Evolutionary conservation across 1,140 invertebrate species (phyloP), one percentile per base, ranked within the genome.

Genomic region (Lordiphosa collinella): DNA sequence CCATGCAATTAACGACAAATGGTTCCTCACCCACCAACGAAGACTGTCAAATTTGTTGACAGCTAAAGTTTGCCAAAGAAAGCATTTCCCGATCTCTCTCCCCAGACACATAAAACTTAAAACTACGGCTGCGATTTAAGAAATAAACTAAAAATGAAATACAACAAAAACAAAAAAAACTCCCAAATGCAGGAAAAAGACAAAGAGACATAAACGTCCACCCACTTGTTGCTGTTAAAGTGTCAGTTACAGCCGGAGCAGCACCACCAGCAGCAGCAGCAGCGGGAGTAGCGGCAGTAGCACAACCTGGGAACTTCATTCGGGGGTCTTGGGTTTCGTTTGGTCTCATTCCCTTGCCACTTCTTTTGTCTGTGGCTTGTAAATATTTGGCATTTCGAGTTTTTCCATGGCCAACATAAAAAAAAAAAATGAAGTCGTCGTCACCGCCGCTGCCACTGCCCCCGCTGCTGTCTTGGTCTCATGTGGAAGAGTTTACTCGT

Each of bases 181-280:
- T 46, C 58, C 54, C 59, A 52, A 37, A 65, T 22, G 57, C 16
- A 34, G 64, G 57, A 76, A 75, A 71, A 82, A 82, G 65, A 82
- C 78, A 82, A 82, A 84, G 68, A 84, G 78, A 84, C 78, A 78
- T 82, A 84, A 82, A 82, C 64, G 78, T 82, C 78, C 78, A 84
- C 78, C 78, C 78, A 82, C 78, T 82, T 82, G 78, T 68, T 82
- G 78, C 78, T 78, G 78, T 72, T 78, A 65, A 84, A 78, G 78
- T 84, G 78, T 82, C 78, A 72, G 78, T 82, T 82, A 67, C 67
- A 46, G 58, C 31, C 11, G 37, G 34, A 49, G 48, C 12, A 13
- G 43, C 55, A 49, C 43, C 12, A 13, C 36, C 55, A 35, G 32
- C 29, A 9, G 58, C 46, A 59, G 54, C 52, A 34, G 32, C 50